Conservation (phyloP, 2,113 vertebrate species). For the Paramormyrops kingsleyae region DNA sequence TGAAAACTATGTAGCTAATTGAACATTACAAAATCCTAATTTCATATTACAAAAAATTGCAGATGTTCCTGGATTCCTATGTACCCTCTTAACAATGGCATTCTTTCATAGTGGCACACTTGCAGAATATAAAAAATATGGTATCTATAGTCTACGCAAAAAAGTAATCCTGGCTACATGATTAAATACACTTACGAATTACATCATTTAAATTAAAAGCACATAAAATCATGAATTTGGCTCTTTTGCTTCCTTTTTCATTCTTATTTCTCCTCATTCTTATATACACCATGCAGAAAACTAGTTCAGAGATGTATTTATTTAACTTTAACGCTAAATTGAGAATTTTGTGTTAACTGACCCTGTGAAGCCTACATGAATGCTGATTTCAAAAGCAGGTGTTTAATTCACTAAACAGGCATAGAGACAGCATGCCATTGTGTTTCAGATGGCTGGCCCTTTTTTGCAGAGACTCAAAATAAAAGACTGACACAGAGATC, state of each 20-base stretch:
- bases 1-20: constrained; percentile 52
- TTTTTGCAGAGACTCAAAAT: constrained; percentile 5
- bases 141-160: neutral
- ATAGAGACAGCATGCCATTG: constrained; percentile 8
- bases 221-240: neutral
- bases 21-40: constrained; percentile 54
- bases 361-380: neutral
- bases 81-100: constrained; percentile 38
- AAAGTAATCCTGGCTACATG: neutral
- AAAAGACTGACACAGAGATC: constrained; percentile 31
- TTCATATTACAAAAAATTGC: constrained; percentile 57
- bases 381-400: constrained; percentile 14
- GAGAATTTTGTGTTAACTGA: neutral
- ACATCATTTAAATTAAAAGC: neutral
- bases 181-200: neutral
- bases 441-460: constrained; percentile 28
- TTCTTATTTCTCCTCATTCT: neutral
- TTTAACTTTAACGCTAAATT: neutral
- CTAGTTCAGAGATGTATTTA: neutral
- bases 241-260: neutral
- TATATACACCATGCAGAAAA: neutral
- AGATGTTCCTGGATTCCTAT: constrained; percentile 56
- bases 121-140: constrained; percentile 18
- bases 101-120: constrained; percentile 43
- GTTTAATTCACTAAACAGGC: constrained; percentile 8